Evolutionary conservation across 2,888 invertebrate genomes (phyloP).

Genomic region (Nymphalis polychloros): DNA sequence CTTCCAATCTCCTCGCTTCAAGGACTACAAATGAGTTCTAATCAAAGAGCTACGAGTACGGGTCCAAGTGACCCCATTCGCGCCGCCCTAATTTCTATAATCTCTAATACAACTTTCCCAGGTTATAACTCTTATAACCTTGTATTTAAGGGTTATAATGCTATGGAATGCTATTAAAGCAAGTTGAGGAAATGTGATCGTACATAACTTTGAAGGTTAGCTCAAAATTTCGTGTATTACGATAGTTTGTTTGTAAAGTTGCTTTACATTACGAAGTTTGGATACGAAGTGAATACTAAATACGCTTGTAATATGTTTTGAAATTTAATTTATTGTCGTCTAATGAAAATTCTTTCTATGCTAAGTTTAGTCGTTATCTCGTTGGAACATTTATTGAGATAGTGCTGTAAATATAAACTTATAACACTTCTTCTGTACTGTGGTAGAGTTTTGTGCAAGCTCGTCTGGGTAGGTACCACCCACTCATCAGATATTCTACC

Average conservation of each 20-base stretch:
- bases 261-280: not conserved
- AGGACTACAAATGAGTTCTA: slow-evolving; percentile 31
- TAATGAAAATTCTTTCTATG: not conserved
- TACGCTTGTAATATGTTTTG: slow-evolving; percentile 9
- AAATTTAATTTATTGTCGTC: slow-evolving; percentile 22
- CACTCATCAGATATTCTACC: no score
- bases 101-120: slow-evolving; percentile 1
- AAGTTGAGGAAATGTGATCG: slow-evolving; percentile 15
- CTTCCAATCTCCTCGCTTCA: slow-evolving; percentile 26
- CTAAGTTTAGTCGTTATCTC: no score
- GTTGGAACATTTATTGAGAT: no score
- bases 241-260: slow-evolving; percentile 20
- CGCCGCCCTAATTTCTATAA: slow-evolving; percentile 22
- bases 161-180: not conserved
- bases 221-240: slow-evolving; percentile 9
- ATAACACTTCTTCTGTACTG: no score
- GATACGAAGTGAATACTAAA: slow-evolving; percentile 13
- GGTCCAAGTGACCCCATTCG: slow-evolving; percentile 15
- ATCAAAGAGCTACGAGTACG: slow-evolving; percentile 24
- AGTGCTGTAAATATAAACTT: no score
- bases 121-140: not conserved
- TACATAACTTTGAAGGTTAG: slow-evolving; percentile 8
- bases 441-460: no score
- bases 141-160: slow-evolving; percentile 14
- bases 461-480: no score